Evolutionary conservation across 2,888 invertebrate species (phyloP).

Genomic region (Clistopyga incitator): DNA sequence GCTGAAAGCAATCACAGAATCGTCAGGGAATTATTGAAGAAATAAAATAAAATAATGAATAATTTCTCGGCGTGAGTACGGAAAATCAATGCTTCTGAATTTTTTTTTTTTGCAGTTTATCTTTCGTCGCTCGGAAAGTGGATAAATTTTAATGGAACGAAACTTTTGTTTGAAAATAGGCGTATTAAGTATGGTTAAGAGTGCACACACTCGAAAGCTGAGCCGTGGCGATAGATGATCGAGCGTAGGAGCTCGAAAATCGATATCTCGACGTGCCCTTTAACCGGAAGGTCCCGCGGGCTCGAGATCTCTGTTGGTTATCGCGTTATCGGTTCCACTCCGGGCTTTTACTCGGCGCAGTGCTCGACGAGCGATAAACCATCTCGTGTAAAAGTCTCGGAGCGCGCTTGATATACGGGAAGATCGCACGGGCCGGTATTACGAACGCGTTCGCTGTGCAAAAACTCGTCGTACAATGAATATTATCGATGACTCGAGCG

Average conservation of each 20-base stretch:
- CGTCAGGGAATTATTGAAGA: no score
- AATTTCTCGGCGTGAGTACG: no score
- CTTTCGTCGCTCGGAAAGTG: no score
- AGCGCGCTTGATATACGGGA: neutral
- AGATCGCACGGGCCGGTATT: neutral
- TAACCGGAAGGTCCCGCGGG: constrained; percentile 36
- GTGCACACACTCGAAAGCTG: neutral
- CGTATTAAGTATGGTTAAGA: neutral
- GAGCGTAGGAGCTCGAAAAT: constrained; percentile 7
- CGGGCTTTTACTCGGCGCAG: neutral
- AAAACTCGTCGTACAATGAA: constrained; percentile 35
- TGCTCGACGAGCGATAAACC: constrained; percentile 10
- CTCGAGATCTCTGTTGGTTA: constrained; percentile 12
- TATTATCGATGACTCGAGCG: constrained; percentile 48
- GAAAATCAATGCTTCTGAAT: neutral
- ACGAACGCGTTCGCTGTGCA: neutral
- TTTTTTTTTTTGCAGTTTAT: no score
- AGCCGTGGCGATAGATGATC: neutral
- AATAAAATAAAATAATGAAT: no score
- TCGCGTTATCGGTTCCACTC: constrained; percentile 29
- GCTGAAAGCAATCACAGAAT: no score
- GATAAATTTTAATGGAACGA: no score
- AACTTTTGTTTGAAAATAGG: no score
- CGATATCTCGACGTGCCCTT: constrained; percentile 39
- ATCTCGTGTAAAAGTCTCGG: constrained; percentile 16